Percentiles rank a stretch among this genome's conserved stretches.
Evolutionary conservation across 2,888 invertebrate species (phyloP).

Genomic region (Xanthia togata): DNA sequence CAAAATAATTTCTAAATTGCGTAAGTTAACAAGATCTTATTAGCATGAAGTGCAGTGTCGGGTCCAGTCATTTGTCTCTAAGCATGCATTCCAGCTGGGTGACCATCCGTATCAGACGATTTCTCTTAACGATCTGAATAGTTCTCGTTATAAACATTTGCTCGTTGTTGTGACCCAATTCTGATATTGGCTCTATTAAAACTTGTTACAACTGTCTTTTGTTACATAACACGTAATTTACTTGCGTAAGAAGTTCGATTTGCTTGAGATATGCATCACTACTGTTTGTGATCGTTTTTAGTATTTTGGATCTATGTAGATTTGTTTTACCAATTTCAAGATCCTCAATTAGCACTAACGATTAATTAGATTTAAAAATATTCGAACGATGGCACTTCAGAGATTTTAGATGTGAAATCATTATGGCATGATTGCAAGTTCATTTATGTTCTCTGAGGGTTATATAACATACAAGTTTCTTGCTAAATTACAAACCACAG

Average conservation of each 20-base stretch:
- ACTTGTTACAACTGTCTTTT: slow-evolving; percentile 51
- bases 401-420: slow-evolving; percentile 2
- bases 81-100: slow-evolving; percentile 77
- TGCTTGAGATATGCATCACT: slow-evolving; percentile 11
- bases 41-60: slow-evolving; percentile 55
- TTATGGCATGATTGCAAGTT: neutral
- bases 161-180: slow-evolving; percentile 71
- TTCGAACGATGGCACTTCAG: neutral
- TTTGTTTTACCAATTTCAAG: neutral
- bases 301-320: neutral
- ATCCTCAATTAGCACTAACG: neutral
- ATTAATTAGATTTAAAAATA: neutral
- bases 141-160: slow-evolving; percentile 62
- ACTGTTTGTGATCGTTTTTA: slow-evolving; percentile 1
- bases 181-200: slow-evolving; percentile 61
- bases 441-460: neutral
- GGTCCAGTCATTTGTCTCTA: slow-evolving; percentile 70
- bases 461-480: slow-evolving; percentile 4
- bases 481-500: slow-evolving; percentile 2
- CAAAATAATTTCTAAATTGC: neutral
- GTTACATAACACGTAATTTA: slow-evolving; percentile 50
- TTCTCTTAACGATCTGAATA: slow-evolving; percentile 77
- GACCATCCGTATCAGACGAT: slow-evolving; percentile 80
- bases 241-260: slow-evolving; percentile 40
- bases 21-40: slow-evolving; percentile 5